phyloP scores from a whole-genome alignment of 2,888 invertebrate genomes.

The Emmelina monodactyla region DNA sequence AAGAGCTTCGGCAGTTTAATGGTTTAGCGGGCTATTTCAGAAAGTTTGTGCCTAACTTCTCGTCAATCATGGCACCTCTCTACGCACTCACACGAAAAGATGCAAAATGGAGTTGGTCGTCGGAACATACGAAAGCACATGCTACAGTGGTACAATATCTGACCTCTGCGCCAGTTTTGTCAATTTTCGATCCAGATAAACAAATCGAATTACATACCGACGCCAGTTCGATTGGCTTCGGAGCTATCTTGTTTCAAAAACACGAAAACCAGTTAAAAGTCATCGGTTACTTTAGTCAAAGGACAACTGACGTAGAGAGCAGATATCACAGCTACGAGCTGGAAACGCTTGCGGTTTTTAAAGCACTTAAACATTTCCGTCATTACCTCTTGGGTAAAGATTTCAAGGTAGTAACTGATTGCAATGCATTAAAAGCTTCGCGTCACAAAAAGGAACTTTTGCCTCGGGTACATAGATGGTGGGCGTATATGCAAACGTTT shows the following conservation, averaged over 20 bases:
- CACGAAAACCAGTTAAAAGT: slow-evolving; percentile 10
- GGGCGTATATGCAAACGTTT: slow-evolving; percentile 15
- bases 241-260: slow-evolving; percentile 11
- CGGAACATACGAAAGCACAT: slow-evolving; percentile 10
- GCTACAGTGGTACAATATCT: slow-evolving; percentile 8
- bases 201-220: slow-evolving; percentile 13
- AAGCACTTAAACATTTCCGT: slow-evolving; percentile 16
- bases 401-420: slow-evolving; percentile 18
- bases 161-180: slow-evolving; percentile 9
- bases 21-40: too few species aligned
- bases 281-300: slow-evolving; percentile 14
- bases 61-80: background rate
- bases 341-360: slow-evolving; percentile 17
- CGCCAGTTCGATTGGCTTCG: slow-evolving; percentile 15
- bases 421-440: slow-evolving; percentile 18
- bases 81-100: background rate
- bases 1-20: background rate
- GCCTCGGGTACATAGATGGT: slow-evolving; percentile 17
- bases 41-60: background rate
- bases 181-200: slow-evolving; percentile 9
- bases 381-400: slow-evolving; percentile 14
- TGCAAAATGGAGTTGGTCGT: background rate
- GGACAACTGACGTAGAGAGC: slow-evolving; percentile 14
- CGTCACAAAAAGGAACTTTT: slow-evolving; percentile 16
- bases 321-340: slow-evolving; percentile 18